phyloP scores from a whole-genome alignment of 1,140 invertebrate genomes.

The Luehdorfia chinensis region DNA sequence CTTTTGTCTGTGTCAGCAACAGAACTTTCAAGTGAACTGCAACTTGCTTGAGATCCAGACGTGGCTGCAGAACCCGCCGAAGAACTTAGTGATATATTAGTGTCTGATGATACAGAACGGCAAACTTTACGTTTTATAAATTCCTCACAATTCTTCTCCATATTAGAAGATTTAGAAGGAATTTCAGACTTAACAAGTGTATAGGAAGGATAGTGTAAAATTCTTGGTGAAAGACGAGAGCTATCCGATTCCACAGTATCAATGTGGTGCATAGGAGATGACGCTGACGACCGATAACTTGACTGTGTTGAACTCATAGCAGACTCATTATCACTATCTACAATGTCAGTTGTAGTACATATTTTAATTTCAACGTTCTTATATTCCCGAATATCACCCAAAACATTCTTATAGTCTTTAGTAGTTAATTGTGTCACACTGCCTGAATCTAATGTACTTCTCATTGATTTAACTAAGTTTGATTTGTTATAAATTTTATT shows the following conservation, averaged over 20 bases:
- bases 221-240: constrained; percentile 62
- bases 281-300: constrained; percentile 85
- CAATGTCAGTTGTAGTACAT: constrained; percentile 68
- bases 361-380: constrained; percentile 67
- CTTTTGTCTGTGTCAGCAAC: constrained; percentile 77
- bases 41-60: constrained; percentile 83
- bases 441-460: constrained; percentile 48
- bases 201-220: constrained; percentile 56
- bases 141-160: constrained; percentile 51
- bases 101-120: constrained; percentile 80
- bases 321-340: constrained; percentile 92
- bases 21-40: constrained; percentile 80
- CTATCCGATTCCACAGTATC: constrained; percentile 67
- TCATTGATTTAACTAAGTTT: constrained; percentile 40
- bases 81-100: constrained; percentile 79
- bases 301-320: constrained; percentile 87
- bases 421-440: constrained; percentile 23
- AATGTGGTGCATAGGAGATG: constrained; percentile 76
- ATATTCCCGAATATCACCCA: constrained; percentile 46
- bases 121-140: constrained; percentile 73
- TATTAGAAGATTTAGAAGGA: constrained; percentile 41
- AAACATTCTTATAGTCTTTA: constrained; percentile 47
- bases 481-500: constrained; percentile 42
- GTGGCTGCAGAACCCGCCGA: constrained; percentile 81
- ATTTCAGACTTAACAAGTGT: constrained; percentile 49